Conservation (phyloP, 2,113 vertebrate genomes). For the Raphicerus campestris region DNA sequence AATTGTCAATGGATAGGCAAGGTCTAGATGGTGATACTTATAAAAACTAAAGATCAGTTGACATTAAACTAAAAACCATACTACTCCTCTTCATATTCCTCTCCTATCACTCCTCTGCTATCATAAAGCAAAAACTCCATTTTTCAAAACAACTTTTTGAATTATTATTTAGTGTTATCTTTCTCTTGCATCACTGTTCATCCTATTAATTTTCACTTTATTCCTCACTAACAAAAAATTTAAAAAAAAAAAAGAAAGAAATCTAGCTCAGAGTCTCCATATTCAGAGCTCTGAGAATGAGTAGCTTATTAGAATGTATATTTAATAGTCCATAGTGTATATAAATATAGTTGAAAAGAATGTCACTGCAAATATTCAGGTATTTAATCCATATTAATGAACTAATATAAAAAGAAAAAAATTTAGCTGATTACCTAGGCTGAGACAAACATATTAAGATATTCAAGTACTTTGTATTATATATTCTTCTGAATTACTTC, state of each 20-base stretch:
- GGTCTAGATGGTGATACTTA: neutral
- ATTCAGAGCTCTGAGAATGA: neutral
- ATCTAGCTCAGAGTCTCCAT: neutral
- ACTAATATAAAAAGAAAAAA: neutral
- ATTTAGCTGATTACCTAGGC: neutral
- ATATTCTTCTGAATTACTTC: neutral
- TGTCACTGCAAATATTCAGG: neutral
- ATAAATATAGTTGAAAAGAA: neutral
- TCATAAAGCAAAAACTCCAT: neutral
- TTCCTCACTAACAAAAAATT: neutral
- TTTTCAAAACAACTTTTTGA: neutral
- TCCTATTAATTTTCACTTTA: neutral
- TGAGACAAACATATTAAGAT: neutral
- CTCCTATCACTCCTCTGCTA: neutral
- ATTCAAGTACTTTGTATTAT: neutral
- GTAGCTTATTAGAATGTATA: neutral
- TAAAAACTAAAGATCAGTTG: neutral
- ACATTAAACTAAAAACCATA: neutral
- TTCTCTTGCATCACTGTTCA: neutral
- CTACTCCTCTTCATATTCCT: neutral
- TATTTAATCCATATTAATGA: neutral
- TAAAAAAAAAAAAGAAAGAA: neutral
- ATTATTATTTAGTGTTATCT: neutral
- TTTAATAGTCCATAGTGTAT: neutral
- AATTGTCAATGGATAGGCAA: neutral